These are phyloP conservation scores for Caloenas nicobarica DNA, from an alignment of 2,113 vertebrate genomes.

Conservation along the genomic window DNA sequence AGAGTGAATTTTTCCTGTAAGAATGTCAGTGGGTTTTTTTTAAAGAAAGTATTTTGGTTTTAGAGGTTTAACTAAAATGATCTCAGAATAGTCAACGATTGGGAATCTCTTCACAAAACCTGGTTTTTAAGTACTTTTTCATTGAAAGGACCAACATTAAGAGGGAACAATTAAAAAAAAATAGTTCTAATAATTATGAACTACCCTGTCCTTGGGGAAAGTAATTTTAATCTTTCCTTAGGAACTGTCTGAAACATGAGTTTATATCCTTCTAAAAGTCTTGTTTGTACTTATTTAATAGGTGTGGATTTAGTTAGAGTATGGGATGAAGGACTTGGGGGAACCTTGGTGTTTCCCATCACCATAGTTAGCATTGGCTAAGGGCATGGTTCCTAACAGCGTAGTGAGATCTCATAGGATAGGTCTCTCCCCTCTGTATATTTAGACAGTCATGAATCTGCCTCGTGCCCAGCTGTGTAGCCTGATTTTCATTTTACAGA, in stretches of 20 bases:
- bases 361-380: neutral
- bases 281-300: neutral
- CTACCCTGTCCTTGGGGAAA: neutral
- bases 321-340: neutral
- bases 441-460: neutral
- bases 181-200: neutral
- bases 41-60: neutral
- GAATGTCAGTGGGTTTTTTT: neutral
- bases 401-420: neutral
- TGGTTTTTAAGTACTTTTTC: neutral
- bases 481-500: neutral
- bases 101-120: neutral
- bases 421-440: neutral
- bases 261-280: neutral
- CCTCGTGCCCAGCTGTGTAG: neutral
- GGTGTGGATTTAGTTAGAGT: neutral
- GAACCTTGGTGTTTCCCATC: neutral
- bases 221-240: neutral
- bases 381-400: rapidly evolving
- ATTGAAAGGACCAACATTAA: neutral
- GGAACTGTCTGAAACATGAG: neutral
- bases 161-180: neutral
- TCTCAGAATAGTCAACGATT: neutral
- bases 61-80: neutral
- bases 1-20: neutral